Evolutionary conservation across 1,140 invertebrate species (phyloP).

Genomic region (Mercenaria mercenaria): DNA sequence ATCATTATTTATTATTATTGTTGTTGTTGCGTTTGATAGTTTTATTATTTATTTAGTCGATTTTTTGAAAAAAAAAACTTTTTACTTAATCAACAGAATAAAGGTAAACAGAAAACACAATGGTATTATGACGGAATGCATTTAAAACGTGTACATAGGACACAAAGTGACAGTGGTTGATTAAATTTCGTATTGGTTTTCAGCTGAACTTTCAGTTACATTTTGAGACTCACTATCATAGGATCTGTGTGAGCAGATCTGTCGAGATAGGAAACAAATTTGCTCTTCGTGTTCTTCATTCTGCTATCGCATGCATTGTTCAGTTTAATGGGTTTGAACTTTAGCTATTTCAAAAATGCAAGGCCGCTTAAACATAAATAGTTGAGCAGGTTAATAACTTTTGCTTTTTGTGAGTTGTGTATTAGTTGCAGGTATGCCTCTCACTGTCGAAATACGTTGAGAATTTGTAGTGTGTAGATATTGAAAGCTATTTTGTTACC

Average conservation of each 20-base stretch:
- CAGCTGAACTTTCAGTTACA: constrained; percentile 33
- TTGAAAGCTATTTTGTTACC: too few relatives aligned
- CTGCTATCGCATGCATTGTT: constrained; percentile 3
- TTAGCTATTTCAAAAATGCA: constrained; percentile 24
- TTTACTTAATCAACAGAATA: too few relatives aligned
- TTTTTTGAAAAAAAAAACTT: too few relatives aligned
- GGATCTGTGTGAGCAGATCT: neutral
- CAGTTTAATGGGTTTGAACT: constrained; percentile 31
- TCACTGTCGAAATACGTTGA: too few relatives aligned
- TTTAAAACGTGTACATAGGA: neutral
- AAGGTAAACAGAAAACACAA: too few relatives aligned
- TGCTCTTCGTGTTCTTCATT: neutral
- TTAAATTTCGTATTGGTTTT: neutral
- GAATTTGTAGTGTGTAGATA: too few relatives aligned
- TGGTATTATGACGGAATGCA: too few relatives aligned
- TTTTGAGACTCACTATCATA: neutral
- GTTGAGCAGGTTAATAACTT: neutral
- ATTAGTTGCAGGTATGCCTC: too few relatives aligned
- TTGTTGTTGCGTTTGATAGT: too few relatives aligned
- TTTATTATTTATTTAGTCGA: too few relatives aligned
- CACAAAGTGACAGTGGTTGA: neutral
- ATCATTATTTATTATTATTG: too few relatives aligned
- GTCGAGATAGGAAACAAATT: neutral
- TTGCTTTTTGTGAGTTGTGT: too few relatives aligned
- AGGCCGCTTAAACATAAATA: neutral